Percentiles rank a stretch among this genome's conserved stretches.
These are phyloP conservation scores for Dendrophyllia cribrosa DNA, from an alignment of 64 coral and sea anemone genomes.

Conservation along the genomic window DNA sequence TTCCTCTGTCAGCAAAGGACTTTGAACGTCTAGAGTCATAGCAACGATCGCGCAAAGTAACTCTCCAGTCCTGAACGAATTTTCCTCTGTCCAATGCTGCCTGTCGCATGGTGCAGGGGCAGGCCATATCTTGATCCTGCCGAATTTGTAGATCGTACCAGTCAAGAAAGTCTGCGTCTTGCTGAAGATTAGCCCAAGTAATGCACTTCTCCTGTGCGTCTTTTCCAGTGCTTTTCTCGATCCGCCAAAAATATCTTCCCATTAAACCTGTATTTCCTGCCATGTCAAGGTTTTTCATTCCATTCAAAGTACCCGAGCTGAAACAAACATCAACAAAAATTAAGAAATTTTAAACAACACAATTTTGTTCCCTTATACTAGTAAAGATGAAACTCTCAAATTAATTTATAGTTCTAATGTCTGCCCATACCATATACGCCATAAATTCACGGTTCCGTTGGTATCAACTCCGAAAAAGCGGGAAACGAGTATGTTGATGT, in stretches of 20 bases:
- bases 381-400: too few relatives aligned
- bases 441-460: too few relatives aligned
- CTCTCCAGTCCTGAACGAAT: not conserved
- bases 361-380: too few relatives aligned
- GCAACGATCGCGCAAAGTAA: not conserved
- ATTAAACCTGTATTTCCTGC: not conserved
- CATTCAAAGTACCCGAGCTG: too few relatives aligned
- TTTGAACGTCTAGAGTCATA: not conserved
- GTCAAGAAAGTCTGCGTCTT: not conserved
- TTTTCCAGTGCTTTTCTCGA: not conserved
- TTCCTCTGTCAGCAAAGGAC: not conserved
- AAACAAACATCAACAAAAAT: too few relatives aligned
- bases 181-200: not conserved
- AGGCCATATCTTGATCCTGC: not conserved
- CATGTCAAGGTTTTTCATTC: not conserved
- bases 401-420: too few relatives aligned
- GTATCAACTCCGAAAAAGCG: too few relatives aligned
- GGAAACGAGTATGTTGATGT: too few relatives aligned
- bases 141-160: not conserved
- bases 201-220: not conserved
- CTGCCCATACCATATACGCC: too few relatives aligned
- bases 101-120: not conserved
- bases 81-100: not conserved
- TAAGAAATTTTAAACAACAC: too few relatives aligned
- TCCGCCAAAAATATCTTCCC: constrained; percentile 3